Evolutionary conservation across 2,888 invertebrate genomes (phyloP), one percentile per base, ranked within the genome.

Genomic region (Eumerus sabulonum): DNA sequence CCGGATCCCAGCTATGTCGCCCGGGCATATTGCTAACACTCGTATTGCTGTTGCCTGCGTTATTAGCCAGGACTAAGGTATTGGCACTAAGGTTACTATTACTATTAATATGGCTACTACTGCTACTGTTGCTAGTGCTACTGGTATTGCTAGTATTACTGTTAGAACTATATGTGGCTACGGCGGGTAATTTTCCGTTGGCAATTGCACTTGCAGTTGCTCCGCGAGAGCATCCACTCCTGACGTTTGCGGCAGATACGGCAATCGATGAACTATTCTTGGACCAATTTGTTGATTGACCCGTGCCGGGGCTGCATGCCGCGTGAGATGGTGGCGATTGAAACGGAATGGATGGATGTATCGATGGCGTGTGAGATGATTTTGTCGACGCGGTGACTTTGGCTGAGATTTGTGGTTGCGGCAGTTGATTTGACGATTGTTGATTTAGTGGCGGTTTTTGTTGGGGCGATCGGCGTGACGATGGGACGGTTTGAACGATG

Each of bases 1-100:
- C 89, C 36, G 88, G 86, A 84, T 89, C 89, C 89, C 89, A 89
- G 73, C 88, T 89, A 76, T 88, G 89, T 62, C 88, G 86, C 74
- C 86, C 86, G 76, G 86, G 86, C 87, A 87, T 85, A 72, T 83
- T 84, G 64, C 82, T 77, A 57, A 56, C 76, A 57, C 42, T 82
- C 59, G 36, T 82, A 59, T 51, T 71, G 48, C 64, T 76, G 70
- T 57, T 72, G 18, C 59, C 76, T 36, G 67, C 63, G 27, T 27
- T 27, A 47, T 56, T 77, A 47, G 79, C 70, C 76, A 72, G 54
- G 47, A 51, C 67, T 53, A 71, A 59, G 44, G 64, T 76, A 54
- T 71, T 81, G 67, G 77, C 73, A 64, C 71, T 71, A 71, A 36
- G 63, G 27, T 18, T 76, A 53, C 48, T 72, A 51, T 56, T 76